Conservation (phyloP, 2,888 invertebrate genomes). For the Lochmaea crataegi region DNA sequence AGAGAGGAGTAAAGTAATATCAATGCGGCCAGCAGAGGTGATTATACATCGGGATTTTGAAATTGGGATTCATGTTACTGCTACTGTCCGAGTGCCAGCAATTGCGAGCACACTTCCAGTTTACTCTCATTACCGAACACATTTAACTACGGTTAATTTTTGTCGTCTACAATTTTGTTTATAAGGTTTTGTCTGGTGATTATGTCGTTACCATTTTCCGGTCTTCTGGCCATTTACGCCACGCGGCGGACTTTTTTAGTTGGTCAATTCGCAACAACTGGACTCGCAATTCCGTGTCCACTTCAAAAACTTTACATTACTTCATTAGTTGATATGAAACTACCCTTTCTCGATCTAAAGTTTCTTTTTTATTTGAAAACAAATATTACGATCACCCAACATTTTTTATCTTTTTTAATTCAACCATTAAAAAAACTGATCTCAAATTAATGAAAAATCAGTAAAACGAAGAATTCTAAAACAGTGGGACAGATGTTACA, state of each 20-base stretch:
- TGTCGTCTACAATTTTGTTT: constrained; percentile 64
- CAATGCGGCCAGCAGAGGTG: constrained; percentile 48
- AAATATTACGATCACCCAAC: too few species aligned
- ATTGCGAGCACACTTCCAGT: constrained; percentile 60
- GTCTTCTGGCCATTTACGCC: constrained; percentile 50
- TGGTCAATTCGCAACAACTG: constrained; percentile 41
- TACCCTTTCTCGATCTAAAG: constrained; percentile 1
- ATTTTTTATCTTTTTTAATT: too few species aligned
- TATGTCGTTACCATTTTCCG: constrained; percentile 44
- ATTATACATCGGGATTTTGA: constrained; percentile 60
- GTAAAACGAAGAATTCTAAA: too few species aligned
- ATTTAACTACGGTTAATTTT: constrained; percentile 63
- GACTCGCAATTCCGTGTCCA: constrained; percentile 40
- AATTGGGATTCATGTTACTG: constrained; percentile 63
- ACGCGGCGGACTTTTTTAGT: constrained; percentile 50
- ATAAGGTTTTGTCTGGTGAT: constrained; percentile 56
- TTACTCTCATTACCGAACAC: constrained; percentile 62
- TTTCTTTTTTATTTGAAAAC: neutral
- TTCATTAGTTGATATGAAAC: constrained; percentile 35
- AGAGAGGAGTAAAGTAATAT: constrained; percentile 44
- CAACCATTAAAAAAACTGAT: too few species aligned
- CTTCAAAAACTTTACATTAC: constrained; percentile 43
- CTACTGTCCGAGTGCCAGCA: constrained; percentile 54
- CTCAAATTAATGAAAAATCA: too few species aligned
- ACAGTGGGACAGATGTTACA: too few species aligned